Conservation (phyloP, 2,888 invertebrate species). For the Cordilura impudica region DNA sequence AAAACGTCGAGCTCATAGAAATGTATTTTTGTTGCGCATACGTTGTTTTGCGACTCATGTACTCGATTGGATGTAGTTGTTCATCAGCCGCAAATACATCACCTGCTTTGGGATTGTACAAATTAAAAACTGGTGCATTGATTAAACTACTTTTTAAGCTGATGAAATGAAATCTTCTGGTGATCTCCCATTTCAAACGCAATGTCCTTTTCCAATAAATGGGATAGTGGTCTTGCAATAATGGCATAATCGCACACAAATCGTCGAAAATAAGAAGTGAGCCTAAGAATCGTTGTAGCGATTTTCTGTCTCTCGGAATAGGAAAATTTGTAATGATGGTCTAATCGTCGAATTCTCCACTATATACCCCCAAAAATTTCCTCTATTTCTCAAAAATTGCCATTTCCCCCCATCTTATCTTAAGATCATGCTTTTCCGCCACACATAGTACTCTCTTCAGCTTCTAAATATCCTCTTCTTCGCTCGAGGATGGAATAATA, state of each 20-base stretch:
- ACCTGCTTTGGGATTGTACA: conserved; percentile 50
- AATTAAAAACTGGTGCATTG: not conserved
- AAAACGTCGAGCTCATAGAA: too few relatives aligned
- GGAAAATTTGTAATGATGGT: conserved; percentile 50
- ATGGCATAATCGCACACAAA: not conserved
- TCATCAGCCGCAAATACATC: conserved; percentile 7
- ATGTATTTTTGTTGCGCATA: too few relatives aligned
- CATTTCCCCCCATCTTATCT: conserved; percentile 43
- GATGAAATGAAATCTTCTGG: not conserved
- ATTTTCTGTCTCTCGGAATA: conserved; percentile 35
- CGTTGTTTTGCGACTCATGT: conserved; percentile 36
- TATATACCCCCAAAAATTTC: conserved; percentile 23
- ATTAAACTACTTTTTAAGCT: not conserved
- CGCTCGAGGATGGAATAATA: conserved; percentile 40
- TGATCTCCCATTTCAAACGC: not conserved
- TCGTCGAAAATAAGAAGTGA: not conserved
- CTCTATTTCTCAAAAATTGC: conserved; percentile 17
- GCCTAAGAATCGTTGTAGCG: conserved; percentile 4
- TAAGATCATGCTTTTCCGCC: conserved; percentile 6
- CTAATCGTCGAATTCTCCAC: conserved; percentile 17
- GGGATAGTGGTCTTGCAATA: conserved; percentile 69
- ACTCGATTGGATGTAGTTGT: not conserved
- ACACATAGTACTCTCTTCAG: not conserved
- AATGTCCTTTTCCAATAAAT: not conserved
- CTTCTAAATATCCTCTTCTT: conserved; percentile 21